A percentile compares a stretch with the other conserved stretches of the same genome.
Evolutionary conservation across 2,888 invertebrate genomes (phyloP).

Genomic region (Phanerotoma sp.): DNA sequence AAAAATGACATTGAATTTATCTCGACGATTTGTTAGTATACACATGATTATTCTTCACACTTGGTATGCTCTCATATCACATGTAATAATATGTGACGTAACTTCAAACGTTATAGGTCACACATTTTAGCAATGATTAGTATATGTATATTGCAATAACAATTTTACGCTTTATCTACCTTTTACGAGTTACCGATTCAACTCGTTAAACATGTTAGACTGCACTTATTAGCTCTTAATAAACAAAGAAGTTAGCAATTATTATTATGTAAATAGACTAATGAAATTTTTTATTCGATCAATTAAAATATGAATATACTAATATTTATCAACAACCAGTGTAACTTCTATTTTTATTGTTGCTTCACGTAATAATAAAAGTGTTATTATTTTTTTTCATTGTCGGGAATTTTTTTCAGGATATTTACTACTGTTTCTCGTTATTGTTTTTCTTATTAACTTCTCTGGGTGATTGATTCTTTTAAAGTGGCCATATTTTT

Average conservation of each 20-base stretch:
- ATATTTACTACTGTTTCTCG: no score
- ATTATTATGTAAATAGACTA: conserved; percentile 30
- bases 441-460: no score
- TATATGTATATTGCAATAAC: conserved; percentile 39
- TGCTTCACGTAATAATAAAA: no score
- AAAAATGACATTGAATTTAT: not conserved
- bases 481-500: no score
- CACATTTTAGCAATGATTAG: conserved; percentile 52
- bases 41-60: not conserved
- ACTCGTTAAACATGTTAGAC: conserved; percentile 43
- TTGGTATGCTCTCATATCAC: not conserved
- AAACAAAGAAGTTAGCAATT: conserved; percentile 41
- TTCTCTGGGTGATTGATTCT: no score
- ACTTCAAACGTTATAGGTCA: conserved; percentile 44
- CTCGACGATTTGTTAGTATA: not conserved
- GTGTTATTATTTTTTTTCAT: no score
- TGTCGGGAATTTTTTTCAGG: no score
- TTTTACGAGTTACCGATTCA: conserved; percentile 34
- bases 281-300: not conserved
- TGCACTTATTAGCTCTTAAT: conserved; percentile 38
- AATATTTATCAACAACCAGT: no score
- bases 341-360: no score
- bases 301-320: no score
- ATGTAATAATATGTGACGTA: conserved; percentile 19
- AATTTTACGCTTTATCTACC: conserved; percentile 40